Base-by-base conservation (phyloP, 92 coral and sea anemone genomes). In the Palythoa grandis region DNA sequence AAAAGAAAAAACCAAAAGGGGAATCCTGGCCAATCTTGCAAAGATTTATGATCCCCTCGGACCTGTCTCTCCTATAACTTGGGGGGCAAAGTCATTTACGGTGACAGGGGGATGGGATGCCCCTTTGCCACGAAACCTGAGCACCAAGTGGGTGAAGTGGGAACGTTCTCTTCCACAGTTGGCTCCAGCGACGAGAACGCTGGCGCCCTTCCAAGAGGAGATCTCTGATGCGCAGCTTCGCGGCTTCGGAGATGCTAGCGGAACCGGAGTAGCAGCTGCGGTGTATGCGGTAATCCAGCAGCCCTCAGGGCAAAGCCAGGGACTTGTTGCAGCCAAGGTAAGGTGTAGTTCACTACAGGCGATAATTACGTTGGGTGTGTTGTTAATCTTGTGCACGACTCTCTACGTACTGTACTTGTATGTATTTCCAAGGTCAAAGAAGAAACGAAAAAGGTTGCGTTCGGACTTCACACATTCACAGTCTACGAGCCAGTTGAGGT, bases 311-410 rank as follows among this genome's bases (percentile, higher is more conserved):
- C 20, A 29, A 14, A 37, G 7, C 53, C 54, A 29, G 5, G 56
- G 35, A 1, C 35, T 29, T 0, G 35, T 29, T 29, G 35, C 70
- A 9, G 84, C 91, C 61, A 89, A 89, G 83, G 79, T 89, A 14
- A 77, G 89, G 0, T 78, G n/a, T n/a, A n/a, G n/a, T n/a, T n/a
- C n/a, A n/a, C n/a, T n/a, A n/a, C n/a, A n/a, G n/a, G n/a, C n/a
- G n/a, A n/a, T n/a, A n/a, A n/a, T n/a, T n/a, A n/a, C n/a, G n/a
- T n/a, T n/a, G n/a, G n/a, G n/a, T n/a, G n/a, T n/a, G n/a, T n/a
- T n/a, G n/a, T n/a, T n/a, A n/a, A n/a, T n/a, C n/a, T n/a, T n/a
- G n/a, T n/a, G n/a, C n/a, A n/a, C n/a, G n/a, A n/a, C n/a, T n/a
- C n/a, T n/a, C n/a, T n/a, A n/a, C n/a, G n/a, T n/a, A n/a, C n/a